A percentile compares a stretch with the other conserved stretches of the same genome.
Evolutionary conservation across 1,140 invertebrate genomes (phyloP).

Genomic region (Chrysoperla carnea): DNA sequence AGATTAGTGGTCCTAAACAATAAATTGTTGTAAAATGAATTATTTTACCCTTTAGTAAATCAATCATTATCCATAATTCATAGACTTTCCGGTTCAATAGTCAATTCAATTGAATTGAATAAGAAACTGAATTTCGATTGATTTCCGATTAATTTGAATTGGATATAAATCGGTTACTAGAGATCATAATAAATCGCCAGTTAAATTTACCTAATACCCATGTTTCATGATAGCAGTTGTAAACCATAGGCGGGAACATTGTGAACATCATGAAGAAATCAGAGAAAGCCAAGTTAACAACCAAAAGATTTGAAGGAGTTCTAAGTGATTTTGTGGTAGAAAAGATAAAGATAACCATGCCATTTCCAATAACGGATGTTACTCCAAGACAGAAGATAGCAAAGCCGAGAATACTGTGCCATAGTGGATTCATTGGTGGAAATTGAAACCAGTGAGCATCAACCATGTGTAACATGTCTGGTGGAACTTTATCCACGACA

Average conservation of each 20-base stretch:
- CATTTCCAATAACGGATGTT: constrained; percentile 56
- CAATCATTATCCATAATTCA: no score
- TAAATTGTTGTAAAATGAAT: not conserved
- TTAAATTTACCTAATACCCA: constrained; percentile 52
- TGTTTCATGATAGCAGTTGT: constrained; percentile 74
- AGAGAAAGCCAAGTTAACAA: constrained; percentile 72
- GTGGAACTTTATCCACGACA: constrained; percentile 51
- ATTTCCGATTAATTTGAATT: no score
- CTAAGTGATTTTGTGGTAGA: constrained; percentile 52
- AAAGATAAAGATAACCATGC: constrained; percentile 76
- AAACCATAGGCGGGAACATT: constrained; percentile 69
- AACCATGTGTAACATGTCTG: constrained; percentile 54
- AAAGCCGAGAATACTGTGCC: constrained; percentile 62
- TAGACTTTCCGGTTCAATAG: no score
- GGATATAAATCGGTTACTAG: no score
- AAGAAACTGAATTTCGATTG: no score
- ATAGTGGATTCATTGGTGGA: constrained; percentile 57
- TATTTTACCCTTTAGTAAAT: no score
- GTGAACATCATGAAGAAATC: constrained; percentile 76
- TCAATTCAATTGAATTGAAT: no score
- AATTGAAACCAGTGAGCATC: constrained; percentile 58
- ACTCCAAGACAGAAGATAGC: constrained; percentile 53
- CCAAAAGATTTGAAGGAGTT: constrained; percentile 68
- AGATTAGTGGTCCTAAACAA: constrained; percentile 42
- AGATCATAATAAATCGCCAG: no score